Percentiles rank a stretch among this genome's conserved stretches.
Evolutionary conservation across 2,113 vertebrate genomes (phyloP).

Genomic region (Albula goreensis): DNA sequence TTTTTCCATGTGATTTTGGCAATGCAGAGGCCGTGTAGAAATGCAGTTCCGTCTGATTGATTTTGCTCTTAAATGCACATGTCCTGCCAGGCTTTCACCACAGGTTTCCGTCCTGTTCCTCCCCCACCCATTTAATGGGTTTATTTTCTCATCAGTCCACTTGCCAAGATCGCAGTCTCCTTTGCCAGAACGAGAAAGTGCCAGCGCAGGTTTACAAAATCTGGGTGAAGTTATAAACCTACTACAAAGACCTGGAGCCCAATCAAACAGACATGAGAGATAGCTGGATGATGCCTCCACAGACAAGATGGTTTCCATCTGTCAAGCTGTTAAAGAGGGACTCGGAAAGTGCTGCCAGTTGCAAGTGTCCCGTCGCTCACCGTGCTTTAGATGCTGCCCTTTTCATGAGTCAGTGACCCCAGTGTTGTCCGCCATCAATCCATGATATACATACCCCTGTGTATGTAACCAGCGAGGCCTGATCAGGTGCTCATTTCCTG

Average conservation of each 20-base stretch:
- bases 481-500: slow-evolving; percentile 40
- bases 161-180: slow-evolving; percentile 20
- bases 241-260: slow-evolving; percentile 33
- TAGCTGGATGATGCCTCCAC: neutral
- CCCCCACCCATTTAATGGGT: slow-evolving; percentile 25
- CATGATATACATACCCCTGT: slow-evolving; percentile 49
- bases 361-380: slow-evolving; percentile 54
- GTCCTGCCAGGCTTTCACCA: slow-evolving; percentile 18
- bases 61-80: slow-evolving; percentile 27
- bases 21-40: neutral
- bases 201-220: slow-evolving; percentile 27
- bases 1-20: neutral
- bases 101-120: slow-evolving; percentile 10
- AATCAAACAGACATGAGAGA: slow-evolving; percentile 22
- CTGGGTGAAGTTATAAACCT: slow-evolving; percentile 22
- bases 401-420: slow-evolving; percentile 26
- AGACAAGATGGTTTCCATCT: slow-evolving; percentile 41
- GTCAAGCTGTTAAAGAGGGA: slow-evolving; percentile 49
- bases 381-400: slow-evolving; percentile 54
- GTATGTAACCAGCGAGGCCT: slow-evolving; percentile 42
- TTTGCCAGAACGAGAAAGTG: slow-evolving; percentile 31
- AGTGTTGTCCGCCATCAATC: slow-evolving; percentile 42
- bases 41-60: slow-evolving; percentile 27
- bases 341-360: slow-evolving; percentile 27
- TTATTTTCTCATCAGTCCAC: slow-evolving; percentile 14